phyloP scores from a whole-genome alignment of 2,888 invertebrate genomes.

The Philaethria dido region DNA sequence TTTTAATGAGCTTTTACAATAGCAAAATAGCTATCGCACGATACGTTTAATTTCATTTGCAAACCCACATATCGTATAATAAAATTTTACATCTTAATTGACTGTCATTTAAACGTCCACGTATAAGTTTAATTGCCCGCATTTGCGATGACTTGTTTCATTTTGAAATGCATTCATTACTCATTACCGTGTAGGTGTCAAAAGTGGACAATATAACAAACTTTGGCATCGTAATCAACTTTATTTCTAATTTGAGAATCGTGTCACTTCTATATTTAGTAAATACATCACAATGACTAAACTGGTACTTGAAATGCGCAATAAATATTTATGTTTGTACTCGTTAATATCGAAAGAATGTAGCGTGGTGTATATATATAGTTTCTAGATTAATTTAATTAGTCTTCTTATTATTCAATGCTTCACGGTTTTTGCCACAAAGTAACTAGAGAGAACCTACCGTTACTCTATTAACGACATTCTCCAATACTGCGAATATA shows the following conservation, averaged over 20 bases:
- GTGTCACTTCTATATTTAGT: slow-evolving; percentile 31
- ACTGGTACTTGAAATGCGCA: slow-evolving; percentile 8
- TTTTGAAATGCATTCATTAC: not conserved
- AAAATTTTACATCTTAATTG: slow-evolving; percentile 27
- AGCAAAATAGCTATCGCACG: not conserved
- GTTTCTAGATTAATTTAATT: not conserved
- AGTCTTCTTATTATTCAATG: not conserved
- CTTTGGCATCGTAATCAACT: slow-evolving; percentile 34
- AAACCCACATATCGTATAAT: slow-evolving; percentile 14
- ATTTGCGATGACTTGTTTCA: slow-evolving; percentile 4
- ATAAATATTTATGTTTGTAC: slow-evolving; percentile 1
- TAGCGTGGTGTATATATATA: not conserved
- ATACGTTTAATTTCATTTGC: slow-evolving; percentile 24
- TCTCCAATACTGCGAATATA: no score
- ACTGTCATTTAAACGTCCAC: slow-evolving; percentile 10
- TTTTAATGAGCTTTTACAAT: slow-evolving; percentile 10
- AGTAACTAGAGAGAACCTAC: no score
- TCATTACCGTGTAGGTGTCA: slow-evolving; percentile 25
- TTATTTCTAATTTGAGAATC: slow-evolving; percentile 24
- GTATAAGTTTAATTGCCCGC: slow-evolving; percentile 4
- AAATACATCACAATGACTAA: slow-evolving; percentile 13
- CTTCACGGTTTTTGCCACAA: no score
- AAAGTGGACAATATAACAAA: slow-evolving; percentile 20
- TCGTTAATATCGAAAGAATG: not conserved
- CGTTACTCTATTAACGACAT: no score